phyloP scores from a whole-genome alignment of 2,797 vertebrate species.

The Lagocephalus sceleratus region DNA sequence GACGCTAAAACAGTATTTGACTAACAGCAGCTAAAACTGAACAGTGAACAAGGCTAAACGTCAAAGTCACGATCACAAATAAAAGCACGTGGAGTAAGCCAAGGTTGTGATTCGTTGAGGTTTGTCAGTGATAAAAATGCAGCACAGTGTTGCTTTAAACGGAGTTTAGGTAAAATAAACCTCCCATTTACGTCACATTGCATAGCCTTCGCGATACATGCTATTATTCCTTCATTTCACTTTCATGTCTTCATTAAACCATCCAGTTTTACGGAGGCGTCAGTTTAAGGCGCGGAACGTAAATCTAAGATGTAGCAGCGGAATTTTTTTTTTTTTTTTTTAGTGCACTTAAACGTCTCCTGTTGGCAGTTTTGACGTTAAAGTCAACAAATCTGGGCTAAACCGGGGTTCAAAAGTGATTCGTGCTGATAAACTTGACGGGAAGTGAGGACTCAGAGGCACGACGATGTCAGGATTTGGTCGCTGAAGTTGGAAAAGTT shows the following conservation, averaged over 20 bases:
- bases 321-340: no score
- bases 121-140: constrained; percentile 23
- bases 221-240: constrained; percentile 21
- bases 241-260: constrained; percentile 33
- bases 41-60: constrained; percentile 20
- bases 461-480: background rate
- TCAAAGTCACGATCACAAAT: constrained; percentile 50
- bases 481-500: constrained; percentile 4
- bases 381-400: no score
- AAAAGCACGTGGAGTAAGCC: constrained; percentile 38
- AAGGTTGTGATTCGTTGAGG: constrained; percentile 41
- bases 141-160: constrained; percentile 27
- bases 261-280: constrained; percentile 36
- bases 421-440: background rate
- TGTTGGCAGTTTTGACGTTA: constrained; percentile 1
- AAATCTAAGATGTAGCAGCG: constrained; percentile 20
- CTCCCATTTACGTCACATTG: constrained; percentile 15
- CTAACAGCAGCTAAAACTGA: constrained; percentile 18
- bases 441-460: background rate
- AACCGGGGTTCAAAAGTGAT: no score
- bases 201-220: constrained; percentile 24
- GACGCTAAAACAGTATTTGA: constrained; percentile 26
- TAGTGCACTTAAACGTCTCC: background rate
- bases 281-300: constrained; percentile 5
- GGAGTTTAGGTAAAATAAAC: constrained; percentile 41